Percentiles rank a stretch among this genome's conserved stretches.
Conservation (phyloP, 2,888 invertebrate species). For the Himalopsyche tibetana region DNA sequence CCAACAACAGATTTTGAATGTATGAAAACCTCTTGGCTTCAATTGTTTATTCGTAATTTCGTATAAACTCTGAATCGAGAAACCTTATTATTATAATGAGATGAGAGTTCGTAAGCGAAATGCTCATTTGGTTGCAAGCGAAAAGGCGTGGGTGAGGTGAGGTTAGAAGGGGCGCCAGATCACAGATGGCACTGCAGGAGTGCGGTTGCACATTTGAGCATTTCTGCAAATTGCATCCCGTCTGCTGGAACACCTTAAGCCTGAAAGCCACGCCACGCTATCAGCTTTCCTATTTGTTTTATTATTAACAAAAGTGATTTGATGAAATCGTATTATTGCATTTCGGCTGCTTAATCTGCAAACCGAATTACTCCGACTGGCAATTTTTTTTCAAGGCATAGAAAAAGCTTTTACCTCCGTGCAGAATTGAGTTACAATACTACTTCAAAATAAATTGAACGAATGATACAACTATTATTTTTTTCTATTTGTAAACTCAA, state of each 20-base stretch:
- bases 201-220: conserved; percentile 60
- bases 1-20: too few relatives aligned
- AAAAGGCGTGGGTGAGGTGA: not conserved
- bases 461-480: too few relatives aligned
- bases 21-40: too few relatives aligned
- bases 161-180: not conserved
- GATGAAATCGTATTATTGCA: too few relatives aligned
- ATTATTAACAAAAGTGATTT: not conserved
- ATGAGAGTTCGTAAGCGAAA: conserved; percentile 38
- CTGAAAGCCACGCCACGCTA: not conserved
- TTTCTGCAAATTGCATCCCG: conserved; percentile 56
- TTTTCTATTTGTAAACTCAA: too few relatives aligned
- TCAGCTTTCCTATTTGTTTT: not conserved
- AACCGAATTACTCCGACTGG: too few relatives aligned
- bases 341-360: too few relatives aligned
- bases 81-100: conserved; percentile 1
- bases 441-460: too few relatives aligned
- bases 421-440: too few relatives aligned
- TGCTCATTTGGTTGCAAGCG: not conserved
- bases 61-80: not conserved
- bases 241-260: conserved; percentile 18
- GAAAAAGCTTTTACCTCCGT: too few relatives aligned
- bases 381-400: too few relatives aligned
- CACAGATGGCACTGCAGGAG: conserved; percentile 36
- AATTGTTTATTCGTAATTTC: not conserved